Percentiles rank a stretch among this genome's conserved stretches.
phyloP scores from a whole-genome alignment of 1,140 invertebrate genomes.

The Chironomus striatipennis region DNA sequence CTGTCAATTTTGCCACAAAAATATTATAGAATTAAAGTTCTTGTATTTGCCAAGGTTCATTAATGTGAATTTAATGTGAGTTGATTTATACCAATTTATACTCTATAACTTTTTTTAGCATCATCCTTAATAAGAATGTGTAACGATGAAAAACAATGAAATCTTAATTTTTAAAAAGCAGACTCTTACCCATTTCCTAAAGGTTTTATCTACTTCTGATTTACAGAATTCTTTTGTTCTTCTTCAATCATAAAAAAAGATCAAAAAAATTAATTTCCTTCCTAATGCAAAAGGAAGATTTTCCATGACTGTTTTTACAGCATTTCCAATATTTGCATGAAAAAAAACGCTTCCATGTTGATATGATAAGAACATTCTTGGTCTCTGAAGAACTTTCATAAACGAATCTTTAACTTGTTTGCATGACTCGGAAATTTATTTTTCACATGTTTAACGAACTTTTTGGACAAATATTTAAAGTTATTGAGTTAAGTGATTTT shows the following conservation, averaged over 20 bases:
- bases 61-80: constrained; percentile 8
- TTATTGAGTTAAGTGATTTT: too few species aligned
- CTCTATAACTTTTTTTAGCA: neutral
- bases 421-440: too few species aligned
- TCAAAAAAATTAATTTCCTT: neutral
- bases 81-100: neutral
- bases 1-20: neutral
- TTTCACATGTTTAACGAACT: too few species aligned
- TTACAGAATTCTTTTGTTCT: neutral
- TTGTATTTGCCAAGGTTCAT: neutral
- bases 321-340: neutral
- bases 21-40: neutral
- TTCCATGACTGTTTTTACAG: constrained; percentile 1
- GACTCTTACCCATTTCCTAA: neutral
- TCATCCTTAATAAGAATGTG: neutral
- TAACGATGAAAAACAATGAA: neutral
- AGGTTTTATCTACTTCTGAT: neutral
- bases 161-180: too few species aligned
- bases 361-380: too few species aligned
- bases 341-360: too few species aligned
- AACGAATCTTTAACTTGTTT: too few species aligned
- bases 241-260: neutral
- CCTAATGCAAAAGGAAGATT: neutral
- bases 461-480: too few species aligned
- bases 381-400: too few species aligned